Evolutionary conservation across 2,797 vertebrate genomes (phyloP).

Genomic region (Gallirallus australis): DNA sequence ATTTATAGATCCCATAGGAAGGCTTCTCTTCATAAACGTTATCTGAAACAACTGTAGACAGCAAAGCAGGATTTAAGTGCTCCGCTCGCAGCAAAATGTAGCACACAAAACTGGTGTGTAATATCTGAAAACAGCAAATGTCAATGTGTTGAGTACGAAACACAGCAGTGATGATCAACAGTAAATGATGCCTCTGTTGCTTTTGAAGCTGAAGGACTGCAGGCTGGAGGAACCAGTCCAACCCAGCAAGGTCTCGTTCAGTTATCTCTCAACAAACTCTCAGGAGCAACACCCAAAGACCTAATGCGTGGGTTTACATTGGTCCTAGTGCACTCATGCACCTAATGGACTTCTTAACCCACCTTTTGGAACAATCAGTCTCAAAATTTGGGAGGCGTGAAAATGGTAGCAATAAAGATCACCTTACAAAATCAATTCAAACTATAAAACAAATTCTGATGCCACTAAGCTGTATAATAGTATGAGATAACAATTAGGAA

Average conservation of each 20-base stretch:
- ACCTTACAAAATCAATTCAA: neutral
- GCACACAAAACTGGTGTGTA: neutral
- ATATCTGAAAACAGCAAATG: slow-evolving; percentile 30
- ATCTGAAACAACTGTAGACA: slow-evolving; percentile 30
- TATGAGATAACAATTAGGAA: neutral
- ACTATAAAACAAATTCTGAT: neutral
- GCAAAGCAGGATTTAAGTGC: slow-evolving; percentile 32
- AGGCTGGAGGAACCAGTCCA: neutral
- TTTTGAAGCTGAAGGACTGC: slow-evolving; percentile 25
- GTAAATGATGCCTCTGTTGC: neutral
- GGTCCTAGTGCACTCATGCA: neutral
- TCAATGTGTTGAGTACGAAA: slow-evolving; percentile 9
- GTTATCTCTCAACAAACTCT: neutral
- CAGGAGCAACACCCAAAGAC: neutral
- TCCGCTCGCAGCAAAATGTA: neutral
- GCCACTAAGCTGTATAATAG: neutral
- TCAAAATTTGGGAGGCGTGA: neutral
- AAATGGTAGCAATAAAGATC: neutral
- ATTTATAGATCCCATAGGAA: slow-evolving; percentile 46
- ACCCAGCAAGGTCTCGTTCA: neutral
- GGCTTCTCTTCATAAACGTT: slow-evolving; percentile 27
- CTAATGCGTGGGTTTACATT: neutral
- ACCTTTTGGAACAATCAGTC: neutral
- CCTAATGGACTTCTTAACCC: neutral
- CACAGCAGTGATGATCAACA: slow-evolving; percentile 22